Conservation (phyloP, 2,113 vertebrate species). For the Mus musculus region DNA sequence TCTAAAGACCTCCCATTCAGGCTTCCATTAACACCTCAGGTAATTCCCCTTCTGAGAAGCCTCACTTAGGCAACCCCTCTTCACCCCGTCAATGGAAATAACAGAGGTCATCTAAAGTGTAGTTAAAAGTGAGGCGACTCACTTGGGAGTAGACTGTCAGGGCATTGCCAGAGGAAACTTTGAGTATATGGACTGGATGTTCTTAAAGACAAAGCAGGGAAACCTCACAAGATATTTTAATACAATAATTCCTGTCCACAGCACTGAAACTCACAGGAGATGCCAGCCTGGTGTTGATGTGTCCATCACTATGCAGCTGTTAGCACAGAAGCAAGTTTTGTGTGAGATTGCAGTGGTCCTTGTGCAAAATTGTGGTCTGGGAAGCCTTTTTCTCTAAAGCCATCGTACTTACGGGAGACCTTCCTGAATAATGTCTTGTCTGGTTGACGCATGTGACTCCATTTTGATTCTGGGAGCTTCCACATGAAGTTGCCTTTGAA, state of each 20-base stretch:
- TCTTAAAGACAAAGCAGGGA: not conserved
- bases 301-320: not conserved
- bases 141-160: not conserved
- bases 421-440: not conserved
- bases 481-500: not conserved
- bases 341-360: not conserved
- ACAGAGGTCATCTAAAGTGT: not conserved
- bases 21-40: not conserved
- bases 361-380: not conserved
- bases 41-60: not conserved
- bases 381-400: not conserved
- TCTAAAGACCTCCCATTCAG: not conserved
- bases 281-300: not conserved
- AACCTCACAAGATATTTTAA: not conserved
- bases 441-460: not conserved
- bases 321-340: not conserved
- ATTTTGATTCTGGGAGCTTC: not conserved
- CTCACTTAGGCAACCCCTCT: not conserved
- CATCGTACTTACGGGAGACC: not conserved
- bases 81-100: not conserved
- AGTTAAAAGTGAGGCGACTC: not conserved
- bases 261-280: not conserved
- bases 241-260: not conserved
- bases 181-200: not conserved
- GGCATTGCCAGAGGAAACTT: not conserved